Base-by-base conservation (phyloP, 2,888 invertebrate genomes). In the Pelosia muscerda region DNA sequence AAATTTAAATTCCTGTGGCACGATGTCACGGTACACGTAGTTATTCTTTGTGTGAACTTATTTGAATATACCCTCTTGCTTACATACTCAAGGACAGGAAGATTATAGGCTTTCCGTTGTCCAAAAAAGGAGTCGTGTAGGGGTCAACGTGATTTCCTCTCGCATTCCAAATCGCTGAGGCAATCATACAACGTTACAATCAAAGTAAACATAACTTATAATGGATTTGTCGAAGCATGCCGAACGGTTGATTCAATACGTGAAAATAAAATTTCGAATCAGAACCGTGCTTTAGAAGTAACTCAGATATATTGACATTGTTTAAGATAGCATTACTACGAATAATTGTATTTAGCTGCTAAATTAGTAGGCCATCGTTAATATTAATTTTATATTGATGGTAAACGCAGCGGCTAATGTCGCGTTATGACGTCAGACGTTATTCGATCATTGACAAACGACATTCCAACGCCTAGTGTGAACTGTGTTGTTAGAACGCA, bases 391-490 rank as follows among this genome's bases (percentile, higher is more conserved):
- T 86, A 78, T 84, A 77, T 81, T 81, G 86, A 86, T 87, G 86
- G 85, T 88, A 87, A 88, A 86, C 83, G 84, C 81, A 78, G 80
- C 84, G 81, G 84, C 85, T 89, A 90, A 90, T 89, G 88, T 86
- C 86, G 86, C 83, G 83, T 78, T 75, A 84, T 94, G 92, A 94
- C 94, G 94, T 94, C 93, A 92, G 84, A 79, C 86, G 87, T 86
- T 87, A 91, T 92, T 90, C 90, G 92, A 94, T 92, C 93, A 93
- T 92, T 93, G 93, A 93, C 93, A 93, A 94, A 93, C 94, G 91
- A 92, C 94, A 94, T 94, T 94, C 94, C 93, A 89, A 81, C 87
- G 89, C 85, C 85, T 87, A 91, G 90, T 90, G 92, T 89, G 90
- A 91, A 90, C 90, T 84, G 87, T 86, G 87, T 87, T 86, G 90